Conservation (phyloP, 2,888 invertebrate genomes). For the Euspilapteryx auroguttella region DNA sequence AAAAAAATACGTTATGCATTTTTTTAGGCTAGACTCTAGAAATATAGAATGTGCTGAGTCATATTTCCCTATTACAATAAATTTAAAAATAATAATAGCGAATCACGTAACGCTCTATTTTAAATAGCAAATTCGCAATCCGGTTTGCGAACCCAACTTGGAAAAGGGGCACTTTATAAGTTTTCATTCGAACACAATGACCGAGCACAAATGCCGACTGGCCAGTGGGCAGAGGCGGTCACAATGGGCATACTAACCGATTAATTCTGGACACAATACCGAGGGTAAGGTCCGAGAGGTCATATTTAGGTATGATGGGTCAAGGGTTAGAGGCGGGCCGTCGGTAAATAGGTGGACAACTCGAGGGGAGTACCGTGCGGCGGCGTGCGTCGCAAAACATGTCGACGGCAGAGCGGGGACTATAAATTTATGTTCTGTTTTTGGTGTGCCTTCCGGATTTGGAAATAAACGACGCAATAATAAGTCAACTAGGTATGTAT, state of each 20-base stretch:
- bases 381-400: slow-evolving; percentile 40
- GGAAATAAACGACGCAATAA: too few species aligned
- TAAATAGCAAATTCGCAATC: slow-evolving; percentile 25
- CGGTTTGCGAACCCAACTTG: slow-evolving; percentile 17
- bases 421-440: slow-evolving; percentile 39
- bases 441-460: slow-evolving; percentile 11
- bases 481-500: too few species aligned
- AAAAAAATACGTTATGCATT: too few species aligned
- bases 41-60: too few species aligned
- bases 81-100: too few species aligned
- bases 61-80: too few species aligned
- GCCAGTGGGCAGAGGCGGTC: slow-evolving; percentile 26
- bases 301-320: slow-evolving; percentile 56
- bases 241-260: slow-evolving; percentile 49
- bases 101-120: too few species aligned
- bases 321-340: slow-evolving; percentile 36
- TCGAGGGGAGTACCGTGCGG: slow-evolving; percentile 41
- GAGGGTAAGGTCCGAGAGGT: slow-evolving; percentile 41
- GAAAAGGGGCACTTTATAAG: slow-evolving; percentile 39
- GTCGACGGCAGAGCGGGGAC: slow-evolving; percentile 20
- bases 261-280: slow-evolving; percentile 51
- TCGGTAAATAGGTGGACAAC: slow-evolving; percentile 40
- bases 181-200: slow-evolving; percentile 49
- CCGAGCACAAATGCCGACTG: slow-evolving; percentile 22
- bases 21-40: too few species aligned